Conservation (phyloP, 2,888 invertebrate species). For the Cantharis nigra region DNA sequence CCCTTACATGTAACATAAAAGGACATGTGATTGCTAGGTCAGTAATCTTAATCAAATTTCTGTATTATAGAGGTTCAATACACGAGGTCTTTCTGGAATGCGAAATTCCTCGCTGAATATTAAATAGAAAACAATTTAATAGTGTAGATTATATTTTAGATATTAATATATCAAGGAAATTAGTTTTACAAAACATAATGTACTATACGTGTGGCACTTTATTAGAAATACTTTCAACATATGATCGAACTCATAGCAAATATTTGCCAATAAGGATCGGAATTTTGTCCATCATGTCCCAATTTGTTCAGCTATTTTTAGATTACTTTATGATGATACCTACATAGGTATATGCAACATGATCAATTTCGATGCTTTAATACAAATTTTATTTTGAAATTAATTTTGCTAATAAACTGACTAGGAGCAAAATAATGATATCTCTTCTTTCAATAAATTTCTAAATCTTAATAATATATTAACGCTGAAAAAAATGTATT, state of each 20-base stretch:
- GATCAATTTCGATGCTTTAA: neutral
- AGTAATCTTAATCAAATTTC: slow-evolving; percentile 6
- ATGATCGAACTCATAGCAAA: slow-evolving; percentile 12
- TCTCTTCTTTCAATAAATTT: too few relatives aligned
- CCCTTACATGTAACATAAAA: slow-evolving; percentile 9
- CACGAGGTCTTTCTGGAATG: neutral
- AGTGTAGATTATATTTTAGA: neutral
- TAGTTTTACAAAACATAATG: neutral
- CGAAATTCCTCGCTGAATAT: neutral
- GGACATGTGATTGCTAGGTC: neutral
- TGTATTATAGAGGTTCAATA: neutral
- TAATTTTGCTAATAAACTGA: too few relatives aligned
- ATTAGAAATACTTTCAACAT: neutral
- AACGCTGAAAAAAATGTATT: too few relatives aligned
- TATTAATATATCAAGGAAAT: neutral
- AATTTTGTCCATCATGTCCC: slow-evolving; percentile 29
- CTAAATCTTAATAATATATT: too few relatives aligned
- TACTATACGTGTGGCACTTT: neutral
- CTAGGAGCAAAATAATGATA: too few relatives aligned
- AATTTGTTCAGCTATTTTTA: slow-evolving; percentile 28
- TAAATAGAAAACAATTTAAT: neutral
- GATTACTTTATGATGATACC: neutral
- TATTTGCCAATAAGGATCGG: slow-evolving; percentile 33
- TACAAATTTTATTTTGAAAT: neutral
- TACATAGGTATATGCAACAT: neutral